Base-by-base conservation (phyloP, 2,113 vertebrate genomes). In the Nerophis lumbriciformis region DNA sequence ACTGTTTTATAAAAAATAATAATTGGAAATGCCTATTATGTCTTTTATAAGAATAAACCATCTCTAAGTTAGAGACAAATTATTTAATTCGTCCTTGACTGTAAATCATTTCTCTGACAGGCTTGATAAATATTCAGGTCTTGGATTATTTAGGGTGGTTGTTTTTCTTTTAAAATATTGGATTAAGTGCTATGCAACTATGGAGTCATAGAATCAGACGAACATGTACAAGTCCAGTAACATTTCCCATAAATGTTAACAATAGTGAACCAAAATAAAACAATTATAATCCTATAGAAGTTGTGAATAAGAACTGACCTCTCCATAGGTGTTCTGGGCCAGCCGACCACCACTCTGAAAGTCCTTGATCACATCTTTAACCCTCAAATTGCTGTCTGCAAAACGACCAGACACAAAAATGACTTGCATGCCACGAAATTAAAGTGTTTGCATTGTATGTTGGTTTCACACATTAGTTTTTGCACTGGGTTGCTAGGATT, bases 341-440 rank as follows among this genome's bases (percentile, higher is more conserved):
- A 93, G 79, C 1, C 83, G 77, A 0, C 91, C 92, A 0, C 90
- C 87, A 0, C 86, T 76, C 0, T 89, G 75, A 79, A 95, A 94
- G 54, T 94, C 89, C 76, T 88, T 90, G 53, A 95, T 87, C 38
- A 94, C 93, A 57, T 95, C 93, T 80, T 92, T 93, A 72, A 94
- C 93, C 57, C 89, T 91, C 73, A 88, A 79, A 72, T 65, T 90
- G 80, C 90, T 92, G 73, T 95, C 94, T 97, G 86, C 38, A 58
- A 45, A 28, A 12, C 69, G 6, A 68, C 59, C 6, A 35, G 0
- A 35, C 8, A 39, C 44, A 51, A 37, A 28, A 47, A 42, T n/a
- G 5, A 9, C n/a, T n/a, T 38, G 36, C 6, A 42, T 16, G n/a
- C 5, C n/a, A 35, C 38, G 9, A 15, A 35, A 55, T 38, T n/a